Conservation (phyloP, 2,888 invertebrate genomes). For the Habrosyne pyritoides region DNA sequence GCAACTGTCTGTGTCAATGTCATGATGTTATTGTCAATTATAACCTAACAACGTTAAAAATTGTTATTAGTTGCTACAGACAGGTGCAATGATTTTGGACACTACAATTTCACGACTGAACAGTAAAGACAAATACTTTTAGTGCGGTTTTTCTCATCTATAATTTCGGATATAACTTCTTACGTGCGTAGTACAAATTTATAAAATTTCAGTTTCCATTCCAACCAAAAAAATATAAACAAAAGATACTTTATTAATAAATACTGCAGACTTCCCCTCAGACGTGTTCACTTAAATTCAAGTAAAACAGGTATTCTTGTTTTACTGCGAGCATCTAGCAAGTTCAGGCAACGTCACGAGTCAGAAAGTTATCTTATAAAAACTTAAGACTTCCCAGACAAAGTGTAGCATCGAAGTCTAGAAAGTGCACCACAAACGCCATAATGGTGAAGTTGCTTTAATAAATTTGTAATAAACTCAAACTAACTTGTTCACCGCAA, state of each 20-base stretch:
- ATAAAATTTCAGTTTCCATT: too few relatives aligned
- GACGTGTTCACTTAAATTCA: neutral
- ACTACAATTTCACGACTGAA: too few relatives aligned
- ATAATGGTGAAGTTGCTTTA: conserved; percentile 46
- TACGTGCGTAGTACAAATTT: too few relatives aligned
- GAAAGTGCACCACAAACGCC: conserved; percentile 32
- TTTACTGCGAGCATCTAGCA: neutral
- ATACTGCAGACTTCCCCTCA: neutral
- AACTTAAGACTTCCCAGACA: conserved; percentile 41
- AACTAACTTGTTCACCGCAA: conserved; percentile 24
- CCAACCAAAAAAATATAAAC: too few relatives aligned
- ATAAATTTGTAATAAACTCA: conserved; percentile 40
- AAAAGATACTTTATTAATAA: neutral
- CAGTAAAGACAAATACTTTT: too few relatives aligned
- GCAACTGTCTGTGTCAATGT: too few relatives aligned
- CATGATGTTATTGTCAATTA: too few relatives aligned
- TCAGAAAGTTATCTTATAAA: conserved; percentile 47
- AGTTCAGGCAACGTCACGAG: conserved; percentile 26
- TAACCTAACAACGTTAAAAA: too few relatives aligned
- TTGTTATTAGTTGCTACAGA: too few relatives aligned
- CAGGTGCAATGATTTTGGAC: too few relatives aligned
- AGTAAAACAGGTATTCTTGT: neutral
- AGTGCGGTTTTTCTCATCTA: too few relatives aligned
- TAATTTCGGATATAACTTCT: too few relatives aligned
- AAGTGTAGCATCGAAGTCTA: conserved; percentile 40